A percentile compares a stretch with the other conserved stretches of the same genome.
These are phyloP conservation scores for Timandra comae DNA, from an alignment of 2,888 invertebrate genomes.

Conservation along the genomic window DNA sequence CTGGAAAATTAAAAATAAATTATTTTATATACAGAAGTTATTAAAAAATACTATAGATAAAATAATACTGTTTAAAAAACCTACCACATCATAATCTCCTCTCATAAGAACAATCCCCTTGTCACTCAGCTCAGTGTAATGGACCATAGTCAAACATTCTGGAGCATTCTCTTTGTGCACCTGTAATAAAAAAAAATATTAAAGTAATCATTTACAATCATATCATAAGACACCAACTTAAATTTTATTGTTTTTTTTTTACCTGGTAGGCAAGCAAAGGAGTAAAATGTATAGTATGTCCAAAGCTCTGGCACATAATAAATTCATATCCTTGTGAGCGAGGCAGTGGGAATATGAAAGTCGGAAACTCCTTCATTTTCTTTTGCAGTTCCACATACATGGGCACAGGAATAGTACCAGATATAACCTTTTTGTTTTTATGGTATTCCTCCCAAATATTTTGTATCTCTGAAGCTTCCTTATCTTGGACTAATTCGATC, in stretches of 20 bases:
- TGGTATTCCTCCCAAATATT: conserved; percentile 90
- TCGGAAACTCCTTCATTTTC: conserved; percentile 78
- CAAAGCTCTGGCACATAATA: conserved; percentile 84
- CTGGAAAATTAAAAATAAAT: conserved; percentile 35
- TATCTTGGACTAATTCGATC: conserved; percentile 83
- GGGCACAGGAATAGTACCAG: conserved; percentile 81
- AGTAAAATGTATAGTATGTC: conserved; percentile 87
- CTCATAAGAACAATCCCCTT: conserved; percentile 89
- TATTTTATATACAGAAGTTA: no score
- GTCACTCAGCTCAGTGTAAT: conserved; percentile 84
- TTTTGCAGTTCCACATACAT: conserved; percentile 77
- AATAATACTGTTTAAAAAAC: not conserved
- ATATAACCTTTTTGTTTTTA: conserved; percentile 84
- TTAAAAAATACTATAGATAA: not conserved
- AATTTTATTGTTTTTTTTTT: conserved; percentile 1
- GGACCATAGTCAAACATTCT: conserved; percentile 87
- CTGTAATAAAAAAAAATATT: conserved; percentile 36
- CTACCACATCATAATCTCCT: conserved; percentile 86
- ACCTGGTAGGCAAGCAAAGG: conserved; percentile 90
- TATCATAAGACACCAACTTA: not conserved
- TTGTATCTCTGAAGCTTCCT: conserved; percentile 82
- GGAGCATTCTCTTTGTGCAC: conserved; percentile 93
- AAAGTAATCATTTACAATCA: not conserved
- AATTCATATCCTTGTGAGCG: conserved; percentile 91
- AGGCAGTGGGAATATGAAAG: conserved; percentile 88